Evolutionary conservation across 1,140 invertebrate species (phyloP), one percentile per base, ranked within the genome.

Genomic region (Dreissena polymorpha): DNA sequence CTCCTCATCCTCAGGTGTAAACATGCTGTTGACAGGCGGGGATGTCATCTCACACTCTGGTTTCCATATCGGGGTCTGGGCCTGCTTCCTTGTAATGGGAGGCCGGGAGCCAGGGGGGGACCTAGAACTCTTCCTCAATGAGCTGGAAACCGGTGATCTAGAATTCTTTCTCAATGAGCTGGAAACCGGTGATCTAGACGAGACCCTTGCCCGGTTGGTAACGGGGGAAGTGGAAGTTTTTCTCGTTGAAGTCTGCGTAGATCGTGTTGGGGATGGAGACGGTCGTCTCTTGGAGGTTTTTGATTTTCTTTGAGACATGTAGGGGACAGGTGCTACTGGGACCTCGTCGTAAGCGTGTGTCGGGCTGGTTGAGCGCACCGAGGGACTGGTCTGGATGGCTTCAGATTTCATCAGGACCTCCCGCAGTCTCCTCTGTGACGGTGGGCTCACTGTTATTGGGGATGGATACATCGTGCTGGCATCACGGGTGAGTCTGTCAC

Each of bases 391-490:
- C 64, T 89, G 88, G 23, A 89, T 79, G 14, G 86, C 88, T 73
- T 88, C 88, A 49, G 88, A 89, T 21, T 74, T 82, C 83, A 88
- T 85, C 27, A 76, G 69, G 3, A 87, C 83, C 69, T 84, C 84
- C 13, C 69, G 39, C 60, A 53, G 70, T 23, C 77, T 64, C 53
- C 84, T 84, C 29, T 60, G 51, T 18, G 81, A 83, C 55, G 70
- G 68, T 8, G 84, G 85, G 78, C 85, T 86, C 3, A 77, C 83
- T 13, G 67, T 63, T 13, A 87, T 86, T 13, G 89, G 89, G 25
- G 88, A 89, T 12, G 89, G 89, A 84, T 85, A 88, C 74, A 85
- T 89, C 8, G 88, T 87, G n/a, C 86, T 85, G 21, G 84, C 85
- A 86, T 89, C 88, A 73, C 81, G 50, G 60, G 29, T 73, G 12